Conservation (phyloP, 2,888 invertebrate species). For the Callinectes sapidus region DNA sequence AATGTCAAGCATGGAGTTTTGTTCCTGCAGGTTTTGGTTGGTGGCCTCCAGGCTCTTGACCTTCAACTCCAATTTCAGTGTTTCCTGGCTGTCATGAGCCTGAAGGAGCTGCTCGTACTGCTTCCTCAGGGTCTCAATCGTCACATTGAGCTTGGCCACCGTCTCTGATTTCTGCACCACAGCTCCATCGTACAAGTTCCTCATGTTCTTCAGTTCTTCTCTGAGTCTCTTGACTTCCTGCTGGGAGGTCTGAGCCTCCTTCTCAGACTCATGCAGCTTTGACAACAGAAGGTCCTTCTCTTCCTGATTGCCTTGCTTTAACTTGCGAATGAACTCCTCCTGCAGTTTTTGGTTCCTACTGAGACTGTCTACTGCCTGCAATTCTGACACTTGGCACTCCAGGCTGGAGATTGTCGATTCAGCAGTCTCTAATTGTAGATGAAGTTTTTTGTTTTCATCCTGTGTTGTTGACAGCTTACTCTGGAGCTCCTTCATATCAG, state of each 20-base stretch:
- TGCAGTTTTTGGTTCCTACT: constrained; percentile 63
- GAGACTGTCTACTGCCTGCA: constrained; percentile 62
- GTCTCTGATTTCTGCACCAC: constrained; percentile 63
- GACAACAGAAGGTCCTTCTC: constrained; percentile 50
- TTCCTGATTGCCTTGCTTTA: constrained; percentile 59
- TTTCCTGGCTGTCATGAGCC: constrained; percentile 48
- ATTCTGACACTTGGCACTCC: constrained; percentile 64
- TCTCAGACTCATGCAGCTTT: constrained; percentile 49
- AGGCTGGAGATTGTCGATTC: constrained; percentile 66
- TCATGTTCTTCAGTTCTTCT: constrained; percentile 56
- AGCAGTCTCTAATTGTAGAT: constrained; percentile 62
- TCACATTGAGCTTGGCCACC: constrained; percentile 59
- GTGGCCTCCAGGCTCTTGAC: constrained; percentile 50
- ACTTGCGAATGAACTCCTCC: constrained; percentile 67
- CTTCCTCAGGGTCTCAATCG: constrained; percentile 52
- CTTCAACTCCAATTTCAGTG: constrained; percentile 47
- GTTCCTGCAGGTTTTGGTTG: constrained; percentile 49
- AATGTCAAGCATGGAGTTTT: constrained; percentile 14
- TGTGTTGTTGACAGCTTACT: constrained; percentile 45
- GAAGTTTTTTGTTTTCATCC: constrained; percentile 59
- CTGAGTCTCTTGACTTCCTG: constrained; percentile 56
- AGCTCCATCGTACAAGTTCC: constrained; percentile 49
- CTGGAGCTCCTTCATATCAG: constrained; percentile 56
- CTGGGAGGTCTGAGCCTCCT: constrained; percentile 46
- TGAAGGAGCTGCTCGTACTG: constrained; percentile 66